These are phyloP conservation scores for Drosophila borealis DNA, from an alignment of 2,888 invertebrate species.

Conservation along the genomic window DNA sequence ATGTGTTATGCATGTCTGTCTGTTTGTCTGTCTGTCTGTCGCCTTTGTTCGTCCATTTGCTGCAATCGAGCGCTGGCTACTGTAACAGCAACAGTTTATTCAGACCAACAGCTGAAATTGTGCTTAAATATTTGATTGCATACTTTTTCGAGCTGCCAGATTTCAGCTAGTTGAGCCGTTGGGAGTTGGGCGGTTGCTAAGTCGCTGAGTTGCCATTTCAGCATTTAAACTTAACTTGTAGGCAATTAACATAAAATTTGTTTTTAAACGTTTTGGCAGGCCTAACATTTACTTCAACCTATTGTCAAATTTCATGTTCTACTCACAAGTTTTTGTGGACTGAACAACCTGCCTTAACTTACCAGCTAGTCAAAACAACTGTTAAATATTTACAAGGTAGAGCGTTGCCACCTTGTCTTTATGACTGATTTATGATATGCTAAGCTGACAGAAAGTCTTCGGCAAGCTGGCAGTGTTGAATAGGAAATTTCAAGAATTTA, in stretches of 20 bases:
- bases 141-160: slow-evolving; percentile 9
- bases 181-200: not conserved
- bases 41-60: slow-evolving; percentile 13
- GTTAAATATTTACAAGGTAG: not conserved
- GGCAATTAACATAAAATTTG: too few species aligned
- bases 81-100: slow-evolving; percentile 36
- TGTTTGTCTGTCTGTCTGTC: not conserved
- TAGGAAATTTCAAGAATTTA: too few species aligned
- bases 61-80: slow-evolving; percentile 20
- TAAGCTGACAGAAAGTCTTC: too few species aligned
- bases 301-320: too few species aligned
- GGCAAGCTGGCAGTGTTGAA: too few species aligned
- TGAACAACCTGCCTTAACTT: too few species aligned
- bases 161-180: not conserved
- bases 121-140: slow-evolving; percentile 19
- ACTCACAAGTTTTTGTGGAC: too few species aligned
- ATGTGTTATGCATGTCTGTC: not conserved
- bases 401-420: slow-evolving; percentile 3
- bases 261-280: too few species aligned
- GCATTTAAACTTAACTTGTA: slow-evolving; percentile 5
- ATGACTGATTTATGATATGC: not conserved
- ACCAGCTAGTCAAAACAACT: not conserved
- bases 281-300: too few species aligned
- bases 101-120: slow-evolving; percentile 18
- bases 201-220: slow-evolving; percentile 3